Evolutionary conservation across 2,888 invertebrate species (phyloP).

Genomic region (Drosophila setosimentum): DNA sequence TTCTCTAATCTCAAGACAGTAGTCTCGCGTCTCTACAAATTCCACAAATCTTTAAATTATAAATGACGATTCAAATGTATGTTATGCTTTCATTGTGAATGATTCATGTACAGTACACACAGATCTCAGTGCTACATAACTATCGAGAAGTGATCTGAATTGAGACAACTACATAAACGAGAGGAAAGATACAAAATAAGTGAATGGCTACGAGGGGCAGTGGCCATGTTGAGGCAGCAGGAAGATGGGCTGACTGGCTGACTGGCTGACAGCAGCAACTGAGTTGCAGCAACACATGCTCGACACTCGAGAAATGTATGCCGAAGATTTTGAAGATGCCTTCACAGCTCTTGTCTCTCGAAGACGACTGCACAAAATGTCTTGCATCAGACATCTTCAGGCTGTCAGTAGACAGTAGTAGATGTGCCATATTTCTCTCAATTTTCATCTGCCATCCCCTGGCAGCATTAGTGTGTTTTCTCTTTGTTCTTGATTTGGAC

Average conservation of each 20-base stretch:
- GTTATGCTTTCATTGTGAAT: not conserved
- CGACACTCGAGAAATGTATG: slow-evolving; percentile 18
- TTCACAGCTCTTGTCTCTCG: slow-evolving; percentile 16
- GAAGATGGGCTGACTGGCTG: not conserved
- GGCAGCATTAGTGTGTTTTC: slow-evolving; percentile 18
- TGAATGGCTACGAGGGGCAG: slow-evolving; percentile 36
- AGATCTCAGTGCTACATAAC: not conserved
- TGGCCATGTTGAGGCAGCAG: slow-evolving; percentile 46
- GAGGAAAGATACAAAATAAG: not conserved
- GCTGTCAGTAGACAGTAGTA: slow-evolving; percentile 49
- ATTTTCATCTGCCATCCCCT: slow-evolving; percentile 19
- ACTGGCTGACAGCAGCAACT: slow-evolving; percentile 1
- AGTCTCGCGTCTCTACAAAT: not conserved
- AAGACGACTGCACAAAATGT: slow-evolving; percentile 58
- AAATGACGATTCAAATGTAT: not conserved
- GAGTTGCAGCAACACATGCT: slow-evolving; percentile 39
- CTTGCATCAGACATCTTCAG: slow-evolving; percentile 47
- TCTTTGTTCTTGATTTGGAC: slow-evolving; percentile 68
- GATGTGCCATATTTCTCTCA: slow-evolving; percentile 41
- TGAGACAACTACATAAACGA: slow-evolving; percentile 2
- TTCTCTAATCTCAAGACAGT: not conserved
- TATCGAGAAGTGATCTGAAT: slow-evolving; percentile 10
- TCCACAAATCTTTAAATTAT: not conserved
- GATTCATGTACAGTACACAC: slow-evolving; percentile 1
- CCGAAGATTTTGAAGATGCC: slow-evolving; percentile 27